Conservation (phyloP, 1,140 invertebrate genomes). For the Pseudomyrmex sp. region DNA sequence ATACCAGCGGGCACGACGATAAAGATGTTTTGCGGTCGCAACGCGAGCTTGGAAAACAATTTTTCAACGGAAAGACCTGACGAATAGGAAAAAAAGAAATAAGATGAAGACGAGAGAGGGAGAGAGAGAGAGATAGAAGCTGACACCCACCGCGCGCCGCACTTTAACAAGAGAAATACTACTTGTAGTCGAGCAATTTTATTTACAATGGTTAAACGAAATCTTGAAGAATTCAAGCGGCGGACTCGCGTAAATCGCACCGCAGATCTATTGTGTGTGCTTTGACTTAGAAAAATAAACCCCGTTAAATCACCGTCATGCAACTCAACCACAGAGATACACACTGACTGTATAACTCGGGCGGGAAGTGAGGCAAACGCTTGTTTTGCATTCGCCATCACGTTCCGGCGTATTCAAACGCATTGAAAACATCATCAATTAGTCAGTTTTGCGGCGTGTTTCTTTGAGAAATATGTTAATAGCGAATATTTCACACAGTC, state of each 20-base stretch:
- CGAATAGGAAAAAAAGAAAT: conserved; percentile 6
- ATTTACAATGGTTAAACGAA: conserved; percentile 61
- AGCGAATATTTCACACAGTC: conserved; percentile 14
- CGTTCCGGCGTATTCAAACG: conserved; percentile 10
- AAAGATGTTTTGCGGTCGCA: conserved; percentile 40
- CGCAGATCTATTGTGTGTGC: conserved; percentile 56
- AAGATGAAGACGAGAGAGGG: no score
- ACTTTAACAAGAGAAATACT: conserved; percentile 59
- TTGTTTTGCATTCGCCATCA: conserved; percentile 45
- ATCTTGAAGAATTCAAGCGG: conserved; percentile 57
- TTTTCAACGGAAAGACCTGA: conserved; percentile 26
- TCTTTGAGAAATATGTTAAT: conserved; percentile 18
- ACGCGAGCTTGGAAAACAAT: conserved; percentile 33
- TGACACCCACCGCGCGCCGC: conserved; percentile 10
- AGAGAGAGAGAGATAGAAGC: background rate
- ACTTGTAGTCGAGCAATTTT: conserved; percentile 56
- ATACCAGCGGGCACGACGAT: conserved; percentile 4
- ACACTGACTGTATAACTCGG: conserved; percentile 33
- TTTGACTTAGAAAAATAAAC: conserved; percentile 56
- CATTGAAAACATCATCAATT: conserved; percentile 36
- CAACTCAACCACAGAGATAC: conserved; percentile 7
- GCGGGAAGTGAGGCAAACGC: conserved; percentile 18
- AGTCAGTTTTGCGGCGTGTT: background rate
- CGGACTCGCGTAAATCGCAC: conserved; percentile 51
- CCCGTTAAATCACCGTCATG: conserved; percentile 43